Evolutionary conservation across 2,888 invertebrate genomes (phyloP), one percentile per base, ranked within the genome.

Genomic region (Cremastobaeus sp.): DNA sequence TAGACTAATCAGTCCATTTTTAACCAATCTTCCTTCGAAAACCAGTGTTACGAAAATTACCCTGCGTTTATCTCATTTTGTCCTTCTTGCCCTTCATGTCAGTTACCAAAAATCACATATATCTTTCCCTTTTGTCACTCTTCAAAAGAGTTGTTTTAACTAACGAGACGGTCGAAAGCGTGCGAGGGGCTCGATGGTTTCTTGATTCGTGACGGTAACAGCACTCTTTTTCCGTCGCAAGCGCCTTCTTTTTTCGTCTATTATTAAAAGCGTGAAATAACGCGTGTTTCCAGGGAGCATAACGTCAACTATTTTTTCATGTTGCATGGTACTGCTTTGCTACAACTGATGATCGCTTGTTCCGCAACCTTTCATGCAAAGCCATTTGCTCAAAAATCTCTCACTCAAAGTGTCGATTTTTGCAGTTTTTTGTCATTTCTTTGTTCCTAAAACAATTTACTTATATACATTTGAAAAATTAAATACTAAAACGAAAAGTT

Each of bases 171-270:
- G 48, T 45, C 39, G 59, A 43, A 39, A 30, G 43, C 47, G 65
- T 55, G 65, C 14, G 30, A 12, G 35, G 17, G 50, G 11, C 65
- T 35, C 34, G 30, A 41, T 66, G 30, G 25, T 37, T 65, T 62
- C 45, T 71, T 50, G 34, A 48, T 69, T 74, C 64, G 62, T 72
- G 62, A 59, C 15, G 45, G 59, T 45, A 59, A 52, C 21, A 54
- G 39, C 50, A 62, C 52, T 78, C 79, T 79, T 81, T 81, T 79
- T 78, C 43, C 72, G 78, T 74, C 77, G 41, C 73, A 50, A 52
- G 14, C 76, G 76, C 74, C 74, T 76, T 78, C 76, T 70, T 78
- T 80, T 78, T 76, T 78, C 74, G 59, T 81, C 79, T 78, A 81
- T 78, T 78, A 79, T 77, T 79, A 79, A 78, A 75, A 62, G 48